These are phyloP conservation scores for Eunapius fragilis DNA, from an alignment of 37 sponge, comb jelly and placozoan genomes.

Conservation along the genomic window DNA sequence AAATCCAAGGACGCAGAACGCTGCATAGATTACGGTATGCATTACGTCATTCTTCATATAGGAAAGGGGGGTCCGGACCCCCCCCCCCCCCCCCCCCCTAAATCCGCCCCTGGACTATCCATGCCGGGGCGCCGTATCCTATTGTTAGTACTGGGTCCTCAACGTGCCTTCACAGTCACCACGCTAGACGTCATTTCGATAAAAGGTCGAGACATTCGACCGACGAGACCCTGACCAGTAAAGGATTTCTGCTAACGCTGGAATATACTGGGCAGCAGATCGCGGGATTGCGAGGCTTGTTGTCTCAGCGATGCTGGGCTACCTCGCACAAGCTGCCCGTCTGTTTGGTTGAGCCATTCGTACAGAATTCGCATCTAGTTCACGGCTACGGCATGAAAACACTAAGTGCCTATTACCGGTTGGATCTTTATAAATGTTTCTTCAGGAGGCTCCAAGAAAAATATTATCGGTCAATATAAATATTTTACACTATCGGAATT, in stretches of 20 bases:
- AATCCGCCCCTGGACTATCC: too few species aligned
- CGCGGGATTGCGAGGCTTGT: slow-evolving; percentile 23
- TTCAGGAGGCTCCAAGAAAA: slow-evolving; percentile 16
- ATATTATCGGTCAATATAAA: slow-evolving; percentile 23
- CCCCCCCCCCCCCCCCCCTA: too few species aligned
- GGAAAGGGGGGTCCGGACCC: too few species aligned
- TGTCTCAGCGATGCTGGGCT: slow-evolving; percentile 44
- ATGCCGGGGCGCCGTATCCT: not conserved
- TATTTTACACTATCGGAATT: not conserved
- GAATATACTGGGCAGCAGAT: slow-evolving; percentile 43
- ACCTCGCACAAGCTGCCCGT: slow-evolving; percentile 4
- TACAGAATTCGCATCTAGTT: slow-evolving; percentile 2
- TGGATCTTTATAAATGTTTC: slow-evolving; percentile 11
- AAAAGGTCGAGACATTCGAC: not conserved
- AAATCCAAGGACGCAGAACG: too few species aligned
- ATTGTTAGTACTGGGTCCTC: not conserved
- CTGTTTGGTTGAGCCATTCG: slow-evolving; percentile 39
- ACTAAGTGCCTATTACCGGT: slow-evolving; percentile 16
- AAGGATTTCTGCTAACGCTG: slow-evolving; percentile 42
- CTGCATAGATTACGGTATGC: too few species aligned
- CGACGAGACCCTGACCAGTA: not conserved
- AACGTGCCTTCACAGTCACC: not conserved
- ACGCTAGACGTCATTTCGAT: not conserved
- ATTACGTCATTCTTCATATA: too few species aligned
- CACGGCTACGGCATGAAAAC: slow-evolving; percentile 1